A percentile compares a stretch with the other conserved stretches of the same genome.
Evolutionary conservation across 2,113 vertebrate species (phyloP).

Genomic region (Ceuthmochares aereus): DNA sequence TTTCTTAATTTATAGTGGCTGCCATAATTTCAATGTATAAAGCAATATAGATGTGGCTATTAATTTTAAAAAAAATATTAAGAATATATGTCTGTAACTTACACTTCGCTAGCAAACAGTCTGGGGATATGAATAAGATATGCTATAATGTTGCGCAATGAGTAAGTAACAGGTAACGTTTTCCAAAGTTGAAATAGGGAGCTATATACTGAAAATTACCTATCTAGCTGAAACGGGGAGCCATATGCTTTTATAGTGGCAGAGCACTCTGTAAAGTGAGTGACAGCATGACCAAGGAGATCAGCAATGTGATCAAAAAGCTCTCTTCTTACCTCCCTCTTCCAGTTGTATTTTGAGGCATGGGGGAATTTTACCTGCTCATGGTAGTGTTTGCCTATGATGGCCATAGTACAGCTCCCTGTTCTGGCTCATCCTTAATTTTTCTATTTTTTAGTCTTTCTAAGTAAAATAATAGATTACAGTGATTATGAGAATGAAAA

Average conservation of each 20-base stretch:
- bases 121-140: neutral
- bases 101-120: neutral
- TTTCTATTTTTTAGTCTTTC: neutral
- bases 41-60: neutral
- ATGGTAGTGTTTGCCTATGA: neutral
- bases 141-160: neutral
- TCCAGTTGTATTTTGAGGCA: neutral
- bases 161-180: neutral
- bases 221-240: neutral
- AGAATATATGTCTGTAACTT: neutral
- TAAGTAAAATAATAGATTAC: neutral
- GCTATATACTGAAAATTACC: neutral
- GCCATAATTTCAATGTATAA: neutral
- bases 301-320: neutral
- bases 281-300: neutral
- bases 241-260: neutral
- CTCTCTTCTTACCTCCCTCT: neutral
- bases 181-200: neutral
- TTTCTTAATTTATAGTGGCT: neutral
- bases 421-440: neutral
- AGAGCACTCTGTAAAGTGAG: neutral
- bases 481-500: neutral
- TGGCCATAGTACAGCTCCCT: neutral
- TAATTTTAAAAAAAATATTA: neutral
- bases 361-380: neutral